Conservation (phyloP, 2,113 vertebrate species). For the Megalops atlanticus region DNA sequence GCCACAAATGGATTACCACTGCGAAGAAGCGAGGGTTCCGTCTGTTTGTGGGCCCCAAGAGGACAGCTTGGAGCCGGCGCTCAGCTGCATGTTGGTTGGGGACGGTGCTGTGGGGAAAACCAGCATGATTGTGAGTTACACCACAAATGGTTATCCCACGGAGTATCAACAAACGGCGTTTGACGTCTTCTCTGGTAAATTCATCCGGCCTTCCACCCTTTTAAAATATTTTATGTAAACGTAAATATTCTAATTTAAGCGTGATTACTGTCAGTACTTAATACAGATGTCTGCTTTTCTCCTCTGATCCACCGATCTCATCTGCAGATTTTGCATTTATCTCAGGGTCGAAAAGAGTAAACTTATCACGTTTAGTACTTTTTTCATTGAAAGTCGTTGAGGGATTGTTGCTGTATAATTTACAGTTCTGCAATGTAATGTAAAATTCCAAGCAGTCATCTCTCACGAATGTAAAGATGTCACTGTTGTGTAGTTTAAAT, state of each 20-base stretch:
- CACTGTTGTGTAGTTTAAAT: too few relatives aligned
- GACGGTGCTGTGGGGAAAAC: conserved; percentile 88
- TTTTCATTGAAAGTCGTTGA: too few relatives aligned
- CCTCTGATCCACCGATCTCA: not conserved
- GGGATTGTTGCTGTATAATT: too few relatives aligned
- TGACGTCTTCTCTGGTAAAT: conserved; percentile 84
- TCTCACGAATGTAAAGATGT: too few relatives aligned
- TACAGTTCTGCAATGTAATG: too few relatives aligned
- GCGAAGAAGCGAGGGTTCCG: conserved; percentile 69
- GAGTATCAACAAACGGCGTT: conserved; percentile 87
- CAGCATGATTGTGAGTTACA: conserved; percentile 88
- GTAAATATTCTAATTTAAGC: too few relatives aligned
- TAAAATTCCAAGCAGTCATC: too few relatives aligned
- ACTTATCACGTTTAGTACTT: too few relatives aligned
- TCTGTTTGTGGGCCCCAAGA: conserved; percentile 69
- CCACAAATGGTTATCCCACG: conserved; percentile 84
- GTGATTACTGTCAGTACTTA: not conserved
- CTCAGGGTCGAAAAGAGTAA: too few relatives aligned
- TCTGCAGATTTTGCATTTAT: not conserved
- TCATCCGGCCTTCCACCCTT: too few relatives aligned
- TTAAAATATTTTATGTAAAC: too few relatives aligned
- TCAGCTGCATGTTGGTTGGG: conserved; percentile 86
- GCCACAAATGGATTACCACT: conserved; percentile 84
- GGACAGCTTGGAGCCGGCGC: conserved; percentile 76
- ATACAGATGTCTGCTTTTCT: not conserved